Evolutionary conservation across 2,888 invertebrate genomes (phyloP), one percentile per base, ranked within the genome.

Genomic region (Auanema sp.): DNA sequence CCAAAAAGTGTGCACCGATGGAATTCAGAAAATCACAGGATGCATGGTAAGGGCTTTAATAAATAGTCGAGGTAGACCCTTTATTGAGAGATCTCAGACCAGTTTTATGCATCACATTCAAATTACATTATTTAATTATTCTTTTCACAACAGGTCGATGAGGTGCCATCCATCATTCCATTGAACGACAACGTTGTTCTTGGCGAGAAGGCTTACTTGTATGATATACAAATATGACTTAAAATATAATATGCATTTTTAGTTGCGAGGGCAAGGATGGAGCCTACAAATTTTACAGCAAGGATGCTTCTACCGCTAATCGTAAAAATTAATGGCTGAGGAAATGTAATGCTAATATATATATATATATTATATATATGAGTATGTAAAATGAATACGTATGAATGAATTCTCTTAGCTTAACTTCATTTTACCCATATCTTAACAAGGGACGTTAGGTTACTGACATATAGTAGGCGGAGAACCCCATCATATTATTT

Each of bases 401-500:
- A n/a, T 33, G 8, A 33, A 33, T 33, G 33, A 33, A 33, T 33
- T 3, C 33, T 33, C 33, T 33, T 33, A 33, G 33, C 33, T 33
- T 33, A 33, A 33, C 33, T 33, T 33, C 33, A 33, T 33, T 33
- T 33, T 33, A 33, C 33, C 8, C 33, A 33, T 33, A 33, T 33
- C 33, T 33, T 33, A 33, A 33, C 33, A 33, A 5, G 33, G 33
- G 33, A 33, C 3, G 16, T 47, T 60, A 60, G 33, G 60, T 60
- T 44, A 60, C 18, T 16, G 60, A 60, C 54, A 60, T 49, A 43
- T 54, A 60, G 55, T 53, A 60, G 60, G 60, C 60, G 33, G 54
- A 54, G 61, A 70, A 72, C 25, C 72, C 72, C 25, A 58, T 56
- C 24, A 61, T 64, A 60, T 70, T 72, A 57, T 66, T 70, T 4